Percentiles rank a stretch among this genome's conserved stretches.
Conservation (phyloP, 2,113 vertebrate species). For the Tricholaema leucomelas region DNA sequence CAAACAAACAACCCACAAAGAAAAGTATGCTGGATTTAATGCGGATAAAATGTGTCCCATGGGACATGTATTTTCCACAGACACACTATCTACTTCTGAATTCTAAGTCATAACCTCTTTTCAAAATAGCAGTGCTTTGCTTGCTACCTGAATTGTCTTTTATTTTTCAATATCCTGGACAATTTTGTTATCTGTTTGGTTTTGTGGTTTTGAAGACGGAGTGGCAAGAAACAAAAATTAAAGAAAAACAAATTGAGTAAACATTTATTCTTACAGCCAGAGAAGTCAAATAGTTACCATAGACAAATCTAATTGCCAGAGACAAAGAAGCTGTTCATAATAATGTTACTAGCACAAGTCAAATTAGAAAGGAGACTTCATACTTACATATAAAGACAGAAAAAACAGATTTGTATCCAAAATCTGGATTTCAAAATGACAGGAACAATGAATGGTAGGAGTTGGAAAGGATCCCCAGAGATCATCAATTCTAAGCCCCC, state of each 20-base stretch:
- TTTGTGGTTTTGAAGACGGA: neutral
- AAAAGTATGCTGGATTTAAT: neutral
- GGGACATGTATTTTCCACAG: too few relatives aligned
- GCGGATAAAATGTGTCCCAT: too few relatives aligned
- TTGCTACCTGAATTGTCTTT: too few relatives aligned
- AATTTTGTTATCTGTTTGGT: too few relatives aligned
- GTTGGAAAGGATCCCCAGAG: too few relatives aligned
- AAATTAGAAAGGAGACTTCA: conserved; percentile 21
- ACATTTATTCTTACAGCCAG: neutral
- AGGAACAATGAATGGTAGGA: too few relatives aligned
- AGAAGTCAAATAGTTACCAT: neutral
- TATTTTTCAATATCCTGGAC: too few relatives aligned
- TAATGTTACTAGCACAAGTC: neutral
- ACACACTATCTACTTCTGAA: too few relatives aligned
- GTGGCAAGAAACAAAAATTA: neutral
- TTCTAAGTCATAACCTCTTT: too few relatives aligned
- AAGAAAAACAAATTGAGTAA: neutral
- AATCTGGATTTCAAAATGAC: neutral
- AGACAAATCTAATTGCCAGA: neutral
- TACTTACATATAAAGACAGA: neutral
- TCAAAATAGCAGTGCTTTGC: too few relatives aligned
- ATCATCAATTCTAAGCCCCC: too few relatives aligned
- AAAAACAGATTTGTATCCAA: neutral
- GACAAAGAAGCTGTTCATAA: neutral
- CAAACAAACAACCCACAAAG: too few relatives aligned